A percentile compares a stretch with the other conserved stretches of the same genome.
phyloP scores from a whole-genome alignment of 1,140 invertebrate species.

The Drosophila truncata region DNA sequence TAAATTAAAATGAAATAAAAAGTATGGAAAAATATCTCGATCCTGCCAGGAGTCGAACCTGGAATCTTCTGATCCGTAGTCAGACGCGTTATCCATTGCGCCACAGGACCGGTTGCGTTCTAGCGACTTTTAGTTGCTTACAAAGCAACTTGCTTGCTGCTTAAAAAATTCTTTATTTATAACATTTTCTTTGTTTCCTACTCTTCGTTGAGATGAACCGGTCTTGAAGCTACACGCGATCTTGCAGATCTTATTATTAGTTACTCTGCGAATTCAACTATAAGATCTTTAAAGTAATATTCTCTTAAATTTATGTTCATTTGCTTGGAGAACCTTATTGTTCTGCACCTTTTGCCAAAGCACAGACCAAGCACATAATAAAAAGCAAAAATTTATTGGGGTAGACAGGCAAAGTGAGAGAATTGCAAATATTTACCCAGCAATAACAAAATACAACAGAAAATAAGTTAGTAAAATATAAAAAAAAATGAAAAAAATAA shows the following conservation, averaged over 20 bases:
- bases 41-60: constrained; percentile 88
- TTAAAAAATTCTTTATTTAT: constrained; percentile 20
- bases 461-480: constrained; percentile 36
- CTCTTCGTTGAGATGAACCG: background rate
- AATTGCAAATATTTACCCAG: constrained; percentile 47
- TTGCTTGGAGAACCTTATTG: background rate
- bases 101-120: constrained; percentile 40
- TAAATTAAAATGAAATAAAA: constrained; percentile 5
- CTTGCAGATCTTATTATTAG: background rate
- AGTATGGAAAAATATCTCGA: constrained; percentile 7
- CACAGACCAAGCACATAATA: constrained; percentile 8
- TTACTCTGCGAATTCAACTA: too few species aligned
- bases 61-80: constrained; percentile 91
- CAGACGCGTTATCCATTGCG: constrained; percentile 88
- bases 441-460: constrained; percentile 29
- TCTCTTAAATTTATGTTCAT: background rate
- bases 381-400: constrained; percentile 25
- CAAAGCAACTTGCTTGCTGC: background rate
- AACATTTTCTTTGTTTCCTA: background rate
- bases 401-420: constrained; percentile 28
- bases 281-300: background rate
- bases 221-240: background rate
- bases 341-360: constrained; percentile 1
- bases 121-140: background rate
- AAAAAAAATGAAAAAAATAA: constrained; percentile 23